Conservation (phyloP, 2,797 vertebrate genomes). For the Allobates femoralis region DNA sequence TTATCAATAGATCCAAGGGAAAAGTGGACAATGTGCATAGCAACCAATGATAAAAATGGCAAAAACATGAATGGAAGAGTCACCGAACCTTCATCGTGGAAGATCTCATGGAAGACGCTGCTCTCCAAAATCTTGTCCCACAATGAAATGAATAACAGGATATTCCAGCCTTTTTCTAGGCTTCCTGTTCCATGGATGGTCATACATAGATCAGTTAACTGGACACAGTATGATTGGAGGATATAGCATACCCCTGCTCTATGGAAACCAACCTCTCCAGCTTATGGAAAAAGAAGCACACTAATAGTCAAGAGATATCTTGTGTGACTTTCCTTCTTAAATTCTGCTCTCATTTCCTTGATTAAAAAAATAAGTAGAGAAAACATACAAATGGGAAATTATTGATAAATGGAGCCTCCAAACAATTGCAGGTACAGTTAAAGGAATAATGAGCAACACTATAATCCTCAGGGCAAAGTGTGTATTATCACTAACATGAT, state of each 20-base stretch:
- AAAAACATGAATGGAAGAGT: slow-evolving; percentile 51
- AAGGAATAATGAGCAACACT: neutral
- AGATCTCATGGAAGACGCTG: slow-evolving; percentile 53
- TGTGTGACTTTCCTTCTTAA: neutral
- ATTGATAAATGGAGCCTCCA: neutral
- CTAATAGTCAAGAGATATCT: neutral
- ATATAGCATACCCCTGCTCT: neutral
- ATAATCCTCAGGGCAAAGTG: too few species aligned
- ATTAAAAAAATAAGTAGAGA: neutral
- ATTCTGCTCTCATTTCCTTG: neutral
- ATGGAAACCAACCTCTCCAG: neutral
- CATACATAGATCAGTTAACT: slow-evolving; percentile 54
- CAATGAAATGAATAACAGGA: slow-evolving; percentile 72
- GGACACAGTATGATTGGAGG: slow-evolving; percentile 66
- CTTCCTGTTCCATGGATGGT: slow-evolving; percentile 69
- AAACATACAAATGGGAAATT: neutral
- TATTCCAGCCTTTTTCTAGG: slow-evolving; percentile 55
- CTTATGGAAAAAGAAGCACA: neutral
- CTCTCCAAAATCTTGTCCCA: slow-evolving; percentile 59
- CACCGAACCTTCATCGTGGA: slow-evolving; percentile 78
- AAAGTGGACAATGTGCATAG: neutral
- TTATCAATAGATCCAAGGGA: neutral
- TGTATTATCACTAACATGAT: too few species aligned
- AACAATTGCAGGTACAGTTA: slow-evolving; percentile 4
- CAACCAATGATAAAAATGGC: neutral